Base-by-base conservation (phyloP, 2,888 invertebrate species). In the Elysia crispata region DNA sequence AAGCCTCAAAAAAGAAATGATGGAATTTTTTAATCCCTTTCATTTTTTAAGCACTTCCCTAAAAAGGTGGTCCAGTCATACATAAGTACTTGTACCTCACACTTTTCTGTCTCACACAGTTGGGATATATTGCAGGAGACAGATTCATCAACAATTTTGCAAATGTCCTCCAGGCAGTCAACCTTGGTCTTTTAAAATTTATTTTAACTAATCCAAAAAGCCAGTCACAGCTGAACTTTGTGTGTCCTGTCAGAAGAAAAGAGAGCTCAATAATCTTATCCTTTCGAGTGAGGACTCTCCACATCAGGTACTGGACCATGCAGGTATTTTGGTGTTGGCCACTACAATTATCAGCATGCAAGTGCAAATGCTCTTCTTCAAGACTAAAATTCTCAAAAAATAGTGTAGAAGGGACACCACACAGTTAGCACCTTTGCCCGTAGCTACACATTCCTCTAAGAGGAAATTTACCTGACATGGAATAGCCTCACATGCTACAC, bases 121-220 rank as follows among this genome's bases (percentile, higher is more conserved):
- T n/a, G n/a, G n/a, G n/a, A n/a, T n/a, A n/a, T n/a, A n/a, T n/a
- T n/a, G n/a, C n/a, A n/a, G n/a, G n/a, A n/a, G n/a, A n/a, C n/a
- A n/a, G n/a, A n/a, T n/a, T n/a, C n/a, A n/a, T n/a, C n/a, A n/a
- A n/a, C n/a, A n/a, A n/a, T n/a, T n/a, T n/a, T n/a, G n/a, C n/a
- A n/a, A n/a, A n/a, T n/a, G n/a, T n/a, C n/a, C n/a, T n/a, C n/a
- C n/a, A n/a, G n/a, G n/a, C n/a, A n/a, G n/a, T n/a, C n/a, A n/a
- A n/a, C n/a, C n/a, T n/a, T n/a, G n/a, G n/a, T n/a, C n/a, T n/a
- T n/a, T n/a, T n/a, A n/a, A n/a, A n/a, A n/a, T n/a, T n/a, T n/a
- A n/a, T n/a, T n/a, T n/a, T n/a, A n/a, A n/a, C n/a, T n/a, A 84
- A 31, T 11, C 82, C 84, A 54, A 84, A 81, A 70, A 77, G 81